Percentiles rank a stretch among this genome's conserved stretches.
Evolutionary conservation across 2,797 vertebrate genomes (phyloP).

Genomic region (Champsocephalus gunnari): DNA sequence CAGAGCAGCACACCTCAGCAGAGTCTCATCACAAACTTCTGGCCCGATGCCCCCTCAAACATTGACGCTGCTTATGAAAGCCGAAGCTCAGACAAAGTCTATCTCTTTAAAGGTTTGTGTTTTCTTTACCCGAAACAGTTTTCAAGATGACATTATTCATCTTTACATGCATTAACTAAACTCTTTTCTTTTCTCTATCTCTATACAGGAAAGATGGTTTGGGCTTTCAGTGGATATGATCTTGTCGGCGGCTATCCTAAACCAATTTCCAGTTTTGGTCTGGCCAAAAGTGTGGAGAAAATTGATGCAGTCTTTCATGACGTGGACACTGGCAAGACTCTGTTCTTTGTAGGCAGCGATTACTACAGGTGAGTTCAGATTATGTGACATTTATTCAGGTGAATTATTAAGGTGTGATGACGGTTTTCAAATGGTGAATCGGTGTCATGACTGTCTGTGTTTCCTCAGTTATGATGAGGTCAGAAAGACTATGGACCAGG

Average conservation of each 20-base stretch:
- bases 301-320: conserved; percentile 87
- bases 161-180: neutral
- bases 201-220: conserved; percentile 73
- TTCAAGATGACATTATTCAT: neutral
- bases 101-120: conserved; percentile 88
- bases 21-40: conserved; percentile 86
- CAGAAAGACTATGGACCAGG: conserved; percentile 80
- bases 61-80: conserved; percentile 91
- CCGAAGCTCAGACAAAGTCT: conserved; percentile 74
- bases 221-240: conserved; percentile 82
- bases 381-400: too few relatives aligned
- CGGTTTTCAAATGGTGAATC: neutral
- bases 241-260: conserved; percentile 83
- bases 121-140: neutral
- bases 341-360: conserved; percentile 84
- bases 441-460: conserved; percentile 6
- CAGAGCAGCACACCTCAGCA: conserved; percentile 73
- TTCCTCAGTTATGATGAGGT: conserved; percentile 86
- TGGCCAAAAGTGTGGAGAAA: conserved; percentile 82
- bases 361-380: conserved; percentile 86
- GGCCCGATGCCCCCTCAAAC: conserved; percentile 84
- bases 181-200: neutral
- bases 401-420: too few relatives aligned
- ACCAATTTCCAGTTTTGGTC: conserved; percentile 80
- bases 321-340: conserved; percentile 80